Conservation (phyloP, 2,113 vertebrate genomes). For the Climacteris rufus region DNA sequence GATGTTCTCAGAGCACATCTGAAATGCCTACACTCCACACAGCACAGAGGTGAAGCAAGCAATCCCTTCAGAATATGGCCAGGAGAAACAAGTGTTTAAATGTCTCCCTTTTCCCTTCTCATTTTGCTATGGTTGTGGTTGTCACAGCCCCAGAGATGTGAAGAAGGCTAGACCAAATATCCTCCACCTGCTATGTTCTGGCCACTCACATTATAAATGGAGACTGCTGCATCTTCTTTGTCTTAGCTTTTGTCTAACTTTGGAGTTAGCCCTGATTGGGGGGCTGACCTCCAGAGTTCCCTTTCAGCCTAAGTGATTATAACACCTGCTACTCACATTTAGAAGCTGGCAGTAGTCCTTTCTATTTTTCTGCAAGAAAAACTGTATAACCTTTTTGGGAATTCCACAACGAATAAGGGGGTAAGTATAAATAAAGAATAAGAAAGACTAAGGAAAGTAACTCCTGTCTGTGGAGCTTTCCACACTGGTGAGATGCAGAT, state of each 20-base stretch:
- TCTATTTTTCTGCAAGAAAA: background rate
- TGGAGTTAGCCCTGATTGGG: background rate
- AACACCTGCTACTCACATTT: background rate
- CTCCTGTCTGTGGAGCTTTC: background rate
- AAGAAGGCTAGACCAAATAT: background rate
- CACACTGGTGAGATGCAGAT: background rate
- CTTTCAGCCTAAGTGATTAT: background rate
- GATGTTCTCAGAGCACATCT: background rate
- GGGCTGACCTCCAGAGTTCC: background rate
- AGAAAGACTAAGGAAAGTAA: background rate
- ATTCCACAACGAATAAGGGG: background rate
- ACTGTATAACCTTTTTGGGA: background rate
- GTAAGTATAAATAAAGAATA: background rate
- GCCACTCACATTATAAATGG: background rate
- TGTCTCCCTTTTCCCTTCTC: background rate
- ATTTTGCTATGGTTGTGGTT: background rate
- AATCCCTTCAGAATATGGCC: background rate
- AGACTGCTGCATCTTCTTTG: background rate
- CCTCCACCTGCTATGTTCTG: background rate
- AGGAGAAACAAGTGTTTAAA: background rate
- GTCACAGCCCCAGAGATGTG: rapidly evolving
- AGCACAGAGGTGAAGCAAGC: background rate
- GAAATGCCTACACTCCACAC: background rate
- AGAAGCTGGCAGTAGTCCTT: background rate
- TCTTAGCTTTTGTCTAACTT: background rate